Conservation (phyloP, 2,113 vertebrate genomes). For the Dryoscopus gambensis region DNA sequence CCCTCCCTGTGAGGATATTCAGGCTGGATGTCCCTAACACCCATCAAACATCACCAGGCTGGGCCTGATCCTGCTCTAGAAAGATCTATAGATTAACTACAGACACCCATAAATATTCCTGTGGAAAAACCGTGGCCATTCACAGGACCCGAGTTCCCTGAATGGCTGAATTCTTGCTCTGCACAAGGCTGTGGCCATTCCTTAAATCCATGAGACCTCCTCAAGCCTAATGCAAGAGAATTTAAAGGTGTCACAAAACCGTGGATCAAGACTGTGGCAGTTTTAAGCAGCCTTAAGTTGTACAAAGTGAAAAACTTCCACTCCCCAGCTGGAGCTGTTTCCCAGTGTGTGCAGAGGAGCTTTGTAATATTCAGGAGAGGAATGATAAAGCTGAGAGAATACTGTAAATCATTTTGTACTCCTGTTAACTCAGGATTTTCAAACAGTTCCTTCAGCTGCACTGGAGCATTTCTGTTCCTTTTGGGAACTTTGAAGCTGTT, state of each 20-base stretch:
- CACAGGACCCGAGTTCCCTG: not conserved
- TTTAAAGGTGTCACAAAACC: not conserved
- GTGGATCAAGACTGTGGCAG: not conserved
- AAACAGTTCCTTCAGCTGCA: not conserved
- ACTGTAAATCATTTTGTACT: not conserved
- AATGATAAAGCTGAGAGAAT: not conserved
- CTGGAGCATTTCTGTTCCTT: not conserved
- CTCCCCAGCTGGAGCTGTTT: not conserved
- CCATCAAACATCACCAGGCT: not conserved
- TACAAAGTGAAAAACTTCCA: not conserved
- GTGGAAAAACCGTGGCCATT: not conserved
- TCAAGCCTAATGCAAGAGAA: not conserved
- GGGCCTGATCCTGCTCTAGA: not conserved
- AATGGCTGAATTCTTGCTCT: not conserved
- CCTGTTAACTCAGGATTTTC: not conserved
- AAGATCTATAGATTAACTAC: not conserved
- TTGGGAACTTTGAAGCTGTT: not conserved
- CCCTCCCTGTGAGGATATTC: not conserved
- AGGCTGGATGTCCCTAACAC: not conserved
- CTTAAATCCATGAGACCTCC: not conserved
- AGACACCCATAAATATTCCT: not conserved
- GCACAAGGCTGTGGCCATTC: not conserved
- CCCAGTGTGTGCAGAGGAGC: not conserved
- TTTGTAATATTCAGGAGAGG: not conserved
- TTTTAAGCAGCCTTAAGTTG: not conserved